Evolutionary conservation across 2,113 vertebrate species (phyloP).

Genomic region (Tenrec ecaudatus): DNA sequence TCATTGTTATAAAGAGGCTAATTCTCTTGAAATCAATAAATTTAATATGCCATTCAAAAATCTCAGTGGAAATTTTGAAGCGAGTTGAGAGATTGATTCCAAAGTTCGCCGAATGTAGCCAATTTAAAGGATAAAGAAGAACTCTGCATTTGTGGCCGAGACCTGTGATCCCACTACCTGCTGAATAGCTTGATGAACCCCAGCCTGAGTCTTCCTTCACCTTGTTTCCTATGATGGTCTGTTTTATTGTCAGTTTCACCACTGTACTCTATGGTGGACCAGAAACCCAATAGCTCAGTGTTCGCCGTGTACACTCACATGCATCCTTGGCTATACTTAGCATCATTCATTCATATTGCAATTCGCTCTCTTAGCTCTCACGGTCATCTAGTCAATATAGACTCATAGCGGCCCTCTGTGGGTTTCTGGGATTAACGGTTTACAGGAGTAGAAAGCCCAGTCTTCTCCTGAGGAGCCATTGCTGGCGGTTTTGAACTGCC

Average conservation of each 20-base stretch:
- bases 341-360: neutral
- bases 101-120: conserved; percentile 31
- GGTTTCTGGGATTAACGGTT: too few species aligned
- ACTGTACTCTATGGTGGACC: neutral
- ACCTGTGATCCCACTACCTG: neutral
- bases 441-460: too few species aligned
- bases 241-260: neutral
- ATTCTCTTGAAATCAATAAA: conserved; percentile 55
- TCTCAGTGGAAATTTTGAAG: conserved; percentile 52
- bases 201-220: neutral
- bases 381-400: too few species aligned
- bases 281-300: neutral
- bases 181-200: neutral
- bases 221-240: neutral
- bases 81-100: conserved; percentile 46
- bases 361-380: too few species aligned
- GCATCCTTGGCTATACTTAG: neutral
- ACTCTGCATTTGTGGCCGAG: conserved; percentile 11
- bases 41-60: conserved; percentile 51
- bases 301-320: neutral
- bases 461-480: too few species aligned
- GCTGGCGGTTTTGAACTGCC: too few species aligned
- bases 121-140: conserved; percentile 3
- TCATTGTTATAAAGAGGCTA: conserved; percentile 35
- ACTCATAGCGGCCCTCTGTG: too few species aligned